Evolutionary conservation across 1,140 invertebrate species (phyloP), one percentile per base, ranked within the genome.

Genomic region (Psilanteris sp.): DNA sequence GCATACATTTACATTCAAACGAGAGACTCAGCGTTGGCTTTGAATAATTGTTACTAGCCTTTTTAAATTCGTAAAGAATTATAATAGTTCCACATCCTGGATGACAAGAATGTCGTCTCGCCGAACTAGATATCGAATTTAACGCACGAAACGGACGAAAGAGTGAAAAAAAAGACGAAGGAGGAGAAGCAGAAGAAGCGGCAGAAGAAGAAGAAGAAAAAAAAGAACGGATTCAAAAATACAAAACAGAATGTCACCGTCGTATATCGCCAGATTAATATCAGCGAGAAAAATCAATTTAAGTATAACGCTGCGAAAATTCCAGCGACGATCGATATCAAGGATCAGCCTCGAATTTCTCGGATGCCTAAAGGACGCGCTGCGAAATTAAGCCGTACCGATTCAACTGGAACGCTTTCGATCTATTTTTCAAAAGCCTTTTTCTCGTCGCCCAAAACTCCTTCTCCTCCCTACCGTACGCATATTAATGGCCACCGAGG

Each of bases 1-100:
- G 50, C 57, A 62, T 73, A 73, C 48, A 73, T 73, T 73, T 64
- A 73, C 70, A 73, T 73, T 57, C 57, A 62, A 73, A 73, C 70
- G 59, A 73, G 70, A 50, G 54, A 36, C 66, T 66, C 61, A 67
- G 31, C 52, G 64, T 68, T 57, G 41, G 62, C 48, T 67, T 67
- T 67, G 50, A 67, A 67, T 67, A 67, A 67, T 67, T 67, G 62
- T 67, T 67, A 55, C 62, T 46, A 67, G 62, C 15, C 50, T 67
- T 67, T 55, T 66, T 36, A 37, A 55, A 55, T 66, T 67, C 50
- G 62, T 66, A 18, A 66, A 55, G 41, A 66, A 66, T 67, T 67
- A 67, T 67, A 55, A 67, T 67, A 67, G 67, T 54, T 59, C 31
- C 44, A 61, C 24, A 34, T 70, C 32, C 27, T 61, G 39, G 29